Base-by-base conservation (phyloP, 2,888 invertebrate genomes). In the Campopleginae sp. region DNA sequence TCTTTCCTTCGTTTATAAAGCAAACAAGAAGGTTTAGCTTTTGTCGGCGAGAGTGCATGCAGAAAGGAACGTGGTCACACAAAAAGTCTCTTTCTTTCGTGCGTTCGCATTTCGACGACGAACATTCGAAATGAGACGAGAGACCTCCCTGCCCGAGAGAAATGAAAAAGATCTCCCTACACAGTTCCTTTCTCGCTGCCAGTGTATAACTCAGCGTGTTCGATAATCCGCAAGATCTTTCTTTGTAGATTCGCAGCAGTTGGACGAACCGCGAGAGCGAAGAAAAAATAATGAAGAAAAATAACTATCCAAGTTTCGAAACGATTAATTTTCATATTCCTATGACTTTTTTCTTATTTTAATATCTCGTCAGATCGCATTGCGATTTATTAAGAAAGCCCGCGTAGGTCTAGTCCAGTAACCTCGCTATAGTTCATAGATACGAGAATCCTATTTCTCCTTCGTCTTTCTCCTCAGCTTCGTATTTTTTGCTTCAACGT, bases 91-190 rank as follows among this genome's bases (percentile, higher is more conserved):
- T 77, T 68, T 79, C 82, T 82, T 82, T 82, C 75, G 70, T 54
- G 51, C 70, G 77, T 61, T 44, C 46, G 71, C 68, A 68, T 80
- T 66, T 65, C 77, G 46, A 61, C 66, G 81, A 46, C 77, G 79
- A 82, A 61, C 82, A 74, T 54, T 70, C 68, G 70, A 85, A 82
- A 85, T 82, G 82, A 82, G 71, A 82, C 72, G 84, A 48, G 84
- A 77, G 80, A 72, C 75, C 78, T 82, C 85, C 78, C 79, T 82
- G 74, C 70, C 70, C 78, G 81, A 85, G 76, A 75, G 70, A 85
- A 85, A 85, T 66, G 82, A 79, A 82, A 63, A 48, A 66, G 68
- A 61, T 48, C 46, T 38, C 63, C 68, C 76, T 46, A 46, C 38
- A 23, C 46, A 7, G 8, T 33, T 31, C 38, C 12, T 19, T 12